Evolutionary conservation across 1,140 invertebrate genomes (phyloP).

Genomic region (Lepidotrigona ventralis): DNA sequence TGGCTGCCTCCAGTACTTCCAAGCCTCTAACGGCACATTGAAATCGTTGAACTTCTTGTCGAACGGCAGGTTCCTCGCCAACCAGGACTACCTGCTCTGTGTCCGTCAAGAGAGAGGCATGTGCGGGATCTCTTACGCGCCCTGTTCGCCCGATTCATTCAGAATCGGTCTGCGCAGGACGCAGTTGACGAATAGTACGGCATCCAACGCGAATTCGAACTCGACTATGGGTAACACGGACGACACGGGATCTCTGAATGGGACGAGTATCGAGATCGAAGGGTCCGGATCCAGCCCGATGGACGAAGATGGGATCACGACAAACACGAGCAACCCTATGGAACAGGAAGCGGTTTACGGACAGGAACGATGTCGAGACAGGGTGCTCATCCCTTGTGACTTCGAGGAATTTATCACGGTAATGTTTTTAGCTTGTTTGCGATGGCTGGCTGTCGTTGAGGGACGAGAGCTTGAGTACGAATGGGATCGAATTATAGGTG

Average conservation of each 20-base stretch:
- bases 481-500: no score
- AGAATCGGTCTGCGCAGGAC: slow-evolving; percentile 83
- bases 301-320: background rate
- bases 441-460: no score
- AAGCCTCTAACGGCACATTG: slow-evolving; percentile 82
- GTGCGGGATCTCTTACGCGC: slow-evolving; percentile 89
- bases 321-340: slow-evolving; percentile 16
- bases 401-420: slow-evolving; percentile 90
- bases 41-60: slow-evolving; percentile 89
- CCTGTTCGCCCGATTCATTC: slow-evolving; percentile 88
- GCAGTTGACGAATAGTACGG: slow-evolving; percentile 23
- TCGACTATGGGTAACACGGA: background rate
- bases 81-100: slow-evolving; percentile 89
- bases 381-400: slow-evolving; percentile 89
- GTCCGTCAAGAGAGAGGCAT: slow-evolving; percentile 85
- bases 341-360: slow-evolving; percentile 55
- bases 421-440: slow-evolving; percentile 25
- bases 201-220: slow-evolving; percentile 47
- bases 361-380: slow-evolving; percentile 83
- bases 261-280: slow-evolving; percentile 63
- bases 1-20: slow-evolving; percentile 87
- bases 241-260: slow-evolving; percentile 13
- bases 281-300: slow-evolving; percentile 69
- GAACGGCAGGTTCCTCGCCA: slow-evolving; percentile 89
- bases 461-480: no score